Evolutionary conservation across 2,113 vertebrate genomes (phyloP).

Genomic region (Mormyrus lacerda): DNA sequence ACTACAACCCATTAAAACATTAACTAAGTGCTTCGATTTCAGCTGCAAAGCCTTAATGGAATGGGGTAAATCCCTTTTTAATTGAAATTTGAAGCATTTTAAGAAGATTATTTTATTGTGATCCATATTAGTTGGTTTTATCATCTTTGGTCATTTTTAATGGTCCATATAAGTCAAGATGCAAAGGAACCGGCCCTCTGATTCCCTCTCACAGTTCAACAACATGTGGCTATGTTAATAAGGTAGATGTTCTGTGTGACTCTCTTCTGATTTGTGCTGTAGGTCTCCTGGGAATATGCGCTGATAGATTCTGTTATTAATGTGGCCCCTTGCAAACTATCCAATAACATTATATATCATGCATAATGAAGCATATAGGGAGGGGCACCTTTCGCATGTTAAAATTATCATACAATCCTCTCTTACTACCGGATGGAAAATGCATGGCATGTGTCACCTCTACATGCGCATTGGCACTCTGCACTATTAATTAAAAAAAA

Average conservation of each 20-base stretch:
- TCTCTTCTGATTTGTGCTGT: background rate
- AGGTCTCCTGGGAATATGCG: background rate
- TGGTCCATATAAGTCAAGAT: background rate
- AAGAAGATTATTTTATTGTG: background rate
- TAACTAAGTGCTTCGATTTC: background rate
- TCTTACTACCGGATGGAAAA: background rate
- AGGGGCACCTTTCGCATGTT: background rate
- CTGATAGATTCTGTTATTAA: background rate
- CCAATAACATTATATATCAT: background rate
- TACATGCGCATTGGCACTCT: background rate
- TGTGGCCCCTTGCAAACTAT: background rate
- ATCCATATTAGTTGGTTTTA: background rate
- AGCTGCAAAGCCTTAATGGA: background rate
- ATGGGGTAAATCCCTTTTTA: background rate
- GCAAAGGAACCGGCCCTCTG: background rate
- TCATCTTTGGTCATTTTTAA: background rate
- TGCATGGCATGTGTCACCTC: background rate
- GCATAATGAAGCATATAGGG: background rate
- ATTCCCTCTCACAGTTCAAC: background rate
- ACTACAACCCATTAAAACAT: background rate
- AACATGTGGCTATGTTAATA: background rate
- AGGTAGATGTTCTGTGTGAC: background rate
- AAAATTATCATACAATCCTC: background rate
- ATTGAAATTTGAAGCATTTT: background rate
- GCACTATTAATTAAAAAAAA: background rate